Conservation (phyloP, 2,113 vertebrate species). For the Bubo blakistoni region DNA sequence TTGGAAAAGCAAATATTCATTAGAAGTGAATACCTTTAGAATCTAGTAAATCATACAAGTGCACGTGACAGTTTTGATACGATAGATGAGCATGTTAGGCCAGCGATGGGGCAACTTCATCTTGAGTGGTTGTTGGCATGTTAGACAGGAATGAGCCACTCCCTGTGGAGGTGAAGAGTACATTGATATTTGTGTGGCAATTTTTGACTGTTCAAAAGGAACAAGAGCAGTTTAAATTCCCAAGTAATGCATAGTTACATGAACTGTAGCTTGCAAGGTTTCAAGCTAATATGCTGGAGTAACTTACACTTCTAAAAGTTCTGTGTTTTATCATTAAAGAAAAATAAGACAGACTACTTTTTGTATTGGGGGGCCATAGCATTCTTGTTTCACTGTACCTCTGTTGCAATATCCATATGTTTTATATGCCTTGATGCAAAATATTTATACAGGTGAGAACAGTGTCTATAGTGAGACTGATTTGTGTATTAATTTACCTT, state of each 20-base stretch:
- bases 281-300: neutral
- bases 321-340: neutral
- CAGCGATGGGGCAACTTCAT: neutral
- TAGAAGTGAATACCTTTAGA: neutral
- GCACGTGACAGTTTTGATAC: neutral
- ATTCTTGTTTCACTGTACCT: neutral
- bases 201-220: neutral
- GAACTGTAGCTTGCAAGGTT: neutral
- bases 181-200: slow-evolving; percentile 19
- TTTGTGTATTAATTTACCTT: neutral
- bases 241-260: neutral
- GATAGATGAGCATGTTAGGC: neutral
- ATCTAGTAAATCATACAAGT: neutral
- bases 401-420: neutral
- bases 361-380: neutral
- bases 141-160: neutral
- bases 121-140: neutral
- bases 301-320: neutral
- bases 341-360: neutral
- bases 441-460: neutral
- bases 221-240: neutral
- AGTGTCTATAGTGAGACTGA: neutral
- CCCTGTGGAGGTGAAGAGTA: slow-evolving; percentile 15
- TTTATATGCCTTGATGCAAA: neutral
- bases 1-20: neutral